Conservation (phyloP, 2,113 vertebrate genomes). For the Procavia capensis region DNA sequence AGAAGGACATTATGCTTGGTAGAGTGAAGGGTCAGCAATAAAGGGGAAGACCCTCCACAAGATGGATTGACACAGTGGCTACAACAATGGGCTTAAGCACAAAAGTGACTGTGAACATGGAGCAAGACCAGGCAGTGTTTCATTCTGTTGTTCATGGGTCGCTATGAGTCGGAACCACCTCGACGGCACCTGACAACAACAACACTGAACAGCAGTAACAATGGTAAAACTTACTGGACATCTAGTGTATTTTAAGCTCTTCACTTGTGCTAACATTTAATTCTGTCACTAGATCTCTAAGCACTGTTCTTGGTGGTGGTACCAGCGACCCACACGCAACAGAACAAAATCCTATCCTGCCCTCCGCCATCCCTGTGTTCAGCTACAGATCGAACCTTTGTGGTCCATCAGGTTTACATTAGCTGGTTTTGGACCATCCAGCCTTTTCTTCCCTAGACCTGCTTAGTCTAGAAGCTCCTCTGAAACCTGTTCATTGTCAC, state of each 20-base stretch:
- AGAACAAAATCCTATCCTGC: background rate
- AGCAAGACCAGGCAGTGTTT: no score
- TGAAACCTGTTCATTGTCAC: background rate
- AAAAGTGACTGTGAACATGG: no score
- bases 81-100: no score
- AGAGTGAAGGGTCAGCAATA: no score
- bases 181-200: no score
- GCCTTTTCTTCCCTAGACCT: background rate
- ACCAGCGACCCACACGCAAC: background rate
- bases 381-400: background rate
- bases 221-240: background rate
- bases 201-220: background rate
- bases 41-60: no score
- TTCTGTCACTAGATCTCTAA: background rate
- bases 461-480: background rate
- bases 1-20: no score
- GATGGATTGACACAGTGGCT: no score
- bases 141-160: no score
- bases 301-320: background rate
- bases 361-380: background rate
- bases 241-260: background rate
- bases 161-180: no score
- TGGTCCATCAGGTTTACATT: background rate
- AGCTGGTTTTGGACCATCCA: background rate
- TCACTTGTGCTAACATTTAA: background rate